Conservation (phyloP, 2,113 vertebrate genomes). For the Amia ocellicauda region DNA sequence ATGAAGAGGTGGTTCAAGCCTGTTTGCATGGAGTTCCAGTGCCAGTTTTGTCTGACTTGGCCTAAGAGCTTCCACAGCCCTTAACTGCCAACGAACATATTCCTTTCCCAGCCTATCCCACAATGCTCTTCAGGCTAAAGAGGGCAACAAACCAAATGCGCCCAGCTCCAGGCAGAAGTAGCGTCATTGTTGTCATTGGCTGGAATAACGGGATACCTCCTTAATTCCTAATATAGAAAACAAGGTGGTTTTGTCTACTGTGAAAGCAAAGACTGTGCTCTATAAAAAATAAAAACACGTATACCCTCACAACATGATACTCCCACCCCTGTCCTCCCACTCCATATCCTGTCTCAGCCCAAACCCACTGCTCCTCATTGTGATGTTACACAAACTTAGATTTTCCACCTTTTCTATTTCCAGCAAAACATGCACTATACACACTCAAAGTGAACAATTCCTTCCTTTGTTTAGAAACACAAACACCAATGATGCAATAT, state of each 20-base stretch:
- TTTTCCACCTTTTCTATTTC: constrained; percentile 19
- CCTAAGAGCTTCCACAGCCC: not conserved
- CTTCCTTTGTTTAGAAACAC: not conserved
- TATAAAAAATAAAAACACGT: too few species aligned
- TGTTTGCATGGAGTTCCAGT: not conserved
- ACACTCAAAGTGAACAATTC: not conserved
- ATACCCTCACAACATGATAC: not conserved
- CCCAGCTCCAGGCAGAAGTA: not conserved
- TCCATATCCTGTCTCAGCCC: not conserved
- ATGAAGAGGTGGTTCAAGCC: too few species aligned
- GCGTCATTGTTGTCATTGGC: constrained; percentile 6
- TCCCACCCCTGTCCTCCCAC: not conserved
- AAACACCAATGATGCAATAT: not conserved
- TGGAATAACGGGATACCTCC: not conserved
- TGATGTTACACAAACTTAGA: constrained; percentile 1
- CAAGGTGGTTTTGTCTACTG: not conserved
- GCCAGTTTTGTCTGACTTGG: not conserved
- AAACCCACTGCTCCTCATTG: not conserved
- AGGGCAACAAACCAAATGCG: not conserved
- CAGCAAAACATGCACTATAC: not conserved
- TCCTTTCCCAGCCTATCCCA: not conserved
- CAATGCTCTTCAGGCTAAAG: not conserved
- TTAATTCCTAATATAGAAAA: not conserved
- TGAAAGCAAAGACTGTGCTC: too few species aligned
- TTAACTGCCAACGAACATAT: not conserved